Evolutionary conservation across 2,113 vertebrate species (phyloP).

Genomic region (Caranx melampygus): DNA sequence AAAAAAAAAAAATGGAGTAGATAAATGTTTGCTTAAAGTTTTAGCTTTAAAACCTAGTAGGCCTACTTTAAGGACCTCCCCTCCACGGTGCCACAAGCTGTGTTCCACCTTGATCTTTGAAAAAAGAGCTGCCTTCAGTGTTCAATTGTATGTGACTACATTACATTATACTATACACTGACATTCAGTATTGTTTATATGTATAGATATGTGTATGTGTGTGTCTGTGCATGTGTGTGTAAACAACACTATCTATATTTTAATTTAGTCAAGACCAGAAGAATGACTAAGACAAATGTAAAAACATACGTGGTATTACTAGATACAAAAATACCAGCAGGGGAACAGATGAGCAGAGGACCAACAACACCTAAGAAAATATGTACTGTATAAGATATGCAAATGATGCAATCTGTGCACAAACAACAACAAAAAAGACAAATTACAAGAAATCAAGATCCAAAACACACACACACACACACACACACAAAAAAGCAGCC

Average conservation of each 20-base stretch:
- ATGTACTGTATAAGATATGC: constrained; percentile 42
- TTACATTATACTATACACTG: background rate
- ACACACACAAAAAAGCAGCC: constrained; percentile 28
- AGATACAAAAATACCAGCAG: constrained; percentile 14
- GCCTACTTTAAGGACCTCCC: background rate
- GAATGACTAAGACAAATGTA: background rate
- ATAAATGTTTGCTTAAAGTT: background rate
- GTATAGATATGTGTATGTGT: background rate
- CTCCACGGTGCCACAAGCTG: background rate
- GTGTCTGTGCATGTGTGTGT: background rate
- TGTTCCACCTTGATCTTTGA: background rate
- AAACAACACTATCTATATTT: background rate
- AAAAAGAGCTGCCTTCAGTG: background rate
- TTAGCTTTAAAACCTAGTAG: background rate
- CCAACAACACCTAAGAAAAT: constrained; percentile 10
- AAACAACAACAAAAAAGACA: constrained; percentile 27
- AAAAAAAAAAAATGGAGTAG: background rate
- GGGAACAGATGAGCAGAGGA: constrained; percentile 2
- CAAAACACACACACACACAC: constrained; percentile 32
- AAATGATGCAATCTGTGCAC: constrained; percentile 58
- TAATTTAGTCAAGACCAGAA: background rate
- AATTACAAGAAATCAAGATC: constrained; percentile 32
- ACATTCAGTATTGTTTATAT: background rate
- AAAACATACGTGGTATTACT: background rate
- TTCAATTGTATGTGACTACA: background rate